Conservation (phyloP, 2,888 invertebrate species). For the Lochmaea capreae region DNA sequence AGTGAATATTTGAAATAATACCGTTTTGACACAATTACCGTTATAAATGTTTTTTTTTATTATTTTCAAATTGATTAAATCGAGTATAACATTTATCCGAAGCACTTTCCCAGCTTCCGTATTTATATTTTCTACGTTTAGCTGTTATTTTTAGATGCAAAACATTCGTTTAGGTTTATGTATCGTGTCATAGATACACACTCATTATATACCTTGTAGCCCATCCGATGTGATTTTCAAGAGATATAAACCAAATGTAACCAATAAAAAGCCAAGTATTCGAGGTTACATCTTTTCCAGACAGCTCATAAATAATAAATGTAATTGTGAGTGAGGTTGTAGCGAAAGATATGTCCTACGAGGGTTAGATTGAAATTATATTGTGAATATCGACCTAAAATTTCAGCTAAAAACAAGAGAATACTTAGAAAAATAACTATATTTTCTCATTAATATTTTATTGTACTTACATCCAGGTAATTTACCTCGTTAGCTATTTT, state of each 20-base stretch:
- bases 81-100: neutral
- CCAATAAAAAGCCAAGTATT: conserved; percentile 53
- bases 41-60: too few relatives aligned
- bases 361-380: conserved; percentile 11
- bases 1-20: too few relatives aligned
- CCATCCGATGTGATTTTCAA: conserved; percentile 30
- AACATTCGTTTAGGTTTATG: conserved; percentile 35
- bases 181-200: conserved; percentile 40
- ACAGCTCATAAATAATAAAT: conserved; percentile 58
- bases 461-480: too few relatives aligned
- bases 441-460: too few relatives aligned
- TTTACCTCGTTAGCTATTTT: too few relatives aligned
- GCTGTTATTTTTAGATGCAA: conserved; percentile 32
- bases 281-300: conserved; percentile 48
- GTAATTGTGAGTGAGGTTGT: conserved; percentile 56
- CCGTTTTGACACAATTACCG: too few relatives aligned
- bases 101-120: conserved; percentile 11
- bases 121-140: conserved; percentile 20
- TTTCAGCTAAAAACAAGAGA: too few relatives aligned
- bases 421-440: too few relatives aligned
- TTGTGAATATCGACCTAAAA: neutral
- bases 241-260: conserved; percentile 50
- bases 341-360: conserved; percentile 36
- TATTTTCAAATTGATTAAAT: neutral
- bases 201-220: conserved; percentile 41